Percentiles rank a stretch among this genome's conserved stretches.
Evolutionary conservation across 2,113 vertebrate species (phyloP).

Genomic region (Scytalopus superciliaris): DNA sequence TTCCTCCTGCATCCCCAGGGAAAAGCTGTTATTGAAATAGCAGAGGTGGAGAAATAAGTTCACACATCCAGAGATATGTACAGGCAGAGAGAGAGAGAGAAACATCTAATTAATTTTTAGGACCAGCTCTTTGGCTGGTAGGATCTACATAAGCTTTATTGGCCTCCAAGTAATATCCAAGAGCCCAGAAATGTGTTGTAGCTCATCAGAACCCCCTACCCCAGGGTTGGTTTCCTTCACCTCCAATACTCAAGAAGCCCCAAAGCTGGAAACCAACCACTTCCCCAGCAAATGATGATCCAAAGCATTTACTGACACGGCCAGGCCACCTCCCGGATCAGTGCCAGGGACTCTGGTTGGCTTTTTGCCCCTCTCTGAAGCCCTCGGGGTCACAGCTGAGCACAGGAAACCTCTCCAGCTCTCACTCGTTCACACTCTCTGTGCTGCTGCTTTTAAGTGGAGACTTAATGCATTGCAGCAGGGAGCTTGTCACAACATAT

Average conservation of each 20-base stretch:
- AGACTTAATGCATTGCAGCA: neutral
- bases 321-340: neutral
- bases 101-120: neutral
- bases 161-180: neutral
- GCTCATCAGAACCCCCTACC: neutral
- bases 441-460: neutral
- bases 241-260: neutral
- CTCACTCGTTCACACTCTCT: neutral
- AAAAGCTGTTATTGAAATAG: neutral
- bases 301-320: neutral
- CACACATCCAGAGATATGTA: neutral
- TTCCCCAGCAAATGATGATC: neutral
- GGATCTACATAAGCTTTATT: neutral
- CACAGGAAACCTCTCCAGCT: neutral
- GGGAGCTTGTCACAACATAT: slow-evolving; percentile 11
- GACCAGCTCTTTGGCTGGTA: neutral
- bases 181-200: neutral
- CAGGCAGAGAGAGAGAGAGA: neutral
- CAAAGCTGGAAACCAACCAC: neutral
- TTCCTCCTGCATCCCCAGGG: neutral
- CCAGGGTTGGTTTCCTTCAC: neutral
- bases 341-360: neutral
- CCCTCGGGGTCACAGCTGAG: neutral
- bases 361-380: neutral
- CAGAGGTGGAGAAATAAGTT: neutral